Base-by-base conservation (phyloP, 2,113 vertebrate species). In the Prietella phreatophila region DNA sequence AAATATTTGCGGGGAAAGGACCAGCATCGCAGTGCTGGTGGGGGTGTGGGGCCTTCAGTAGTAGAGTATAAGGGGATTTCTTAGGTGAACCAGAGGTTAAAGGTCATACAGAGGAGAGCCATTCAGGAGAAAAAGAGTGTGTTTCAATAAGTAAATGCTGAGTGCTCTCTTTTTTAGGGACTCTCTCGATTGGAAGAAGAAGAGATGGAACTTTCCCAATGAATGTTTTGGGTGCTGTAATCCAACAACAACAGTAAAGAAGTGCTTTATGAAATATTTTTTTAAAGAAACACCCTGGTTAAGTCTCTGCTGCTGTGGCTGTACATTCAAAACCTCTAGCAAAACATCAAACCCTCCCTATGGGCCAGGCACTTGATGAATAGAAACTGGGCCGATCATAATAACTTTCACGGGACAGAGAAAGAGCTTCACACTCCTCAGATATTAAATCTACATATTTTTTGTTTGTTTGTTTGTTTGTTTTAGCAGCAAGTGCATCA, bases 401-500 rank as follows among this genome's bases (percentile, higher is more conserved):
- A 71, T 60, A 61, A 63, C 56, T 73, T 47, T 55, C 56, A 55
- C 36, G 83, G 86, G 82, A 85, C 63, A 85, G 71, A 89, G 47
- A 73, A 75, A 69, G 69, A 65, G 81, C 82, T 55, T 71, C 65
- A 87, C 55, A 85, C 63, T 86, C 84, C 56, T 82, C 76, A 67
- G 63, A 27, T 82, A 89, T 89, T 67, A 90, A 87, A 87, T 89
- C 87, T 84, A 88, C 81, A 86, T 78, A 50, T 86, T 76, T 86
- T 71, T 86, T 71, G 65, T 89, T 87, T 89, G 42, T 47, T 47
- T 47, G 42, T 47, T 86, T 90, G 87, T 82, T 33, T 63, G 73
- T 90, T 91, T 89, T 90, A 91, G 90, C 89, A 91, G 89, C 90
- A 90, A 83, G 85, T 82, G 20, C 82, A 69, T 87, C 87, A 75